Percentiles rank a stretch among this genome's conserved stretches.
Conservation (phyloP, 1,140 invertebrate species). For the Carposina sasakii region DNA sequence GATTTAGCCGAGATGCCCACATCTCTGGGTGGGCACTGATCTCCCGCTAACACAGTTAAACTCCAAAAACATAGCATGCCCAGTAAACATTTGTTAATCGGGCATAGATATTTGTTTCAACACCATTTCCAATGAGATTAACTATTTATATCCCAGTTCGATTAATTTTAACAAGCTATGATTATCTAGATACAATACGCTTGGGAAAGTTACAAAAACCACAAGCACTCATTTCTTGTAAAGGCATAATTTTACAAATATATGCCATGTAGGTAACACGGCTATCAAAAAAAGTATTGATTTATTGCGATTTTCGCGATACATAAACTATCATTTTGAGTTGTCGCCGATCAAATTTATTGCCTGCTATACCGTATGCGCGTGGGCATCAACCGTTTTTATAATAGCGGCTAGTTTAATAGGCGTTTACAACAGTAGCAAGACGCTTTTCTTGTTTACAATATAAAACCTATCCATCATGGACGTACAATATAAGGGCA, state of each 20-base stretch:
- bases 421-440: slow-evolving; percentile 25
- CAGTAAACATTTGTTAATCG: slow-evolving; percentile 58
- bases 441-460: slow-evolving; percentile 33
- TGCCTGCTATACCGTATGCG: slow-evolving; percentile 16
- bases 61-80: slow-evolving; percentile 47
- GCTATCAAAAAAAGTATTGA: slow-evolving; percentile 9
- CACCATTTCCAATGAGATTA: slow-evolving; percentile 42
- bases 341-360: slow-evolving; percentile 34
- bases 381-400: slow-evolving; percentile 24
- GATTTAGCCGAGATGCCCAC: slow-evolving; percentile 60
- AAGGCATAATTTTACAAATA: no score
- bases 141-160: no score
- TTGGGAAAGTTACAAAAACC: no score
- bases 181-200: no score
- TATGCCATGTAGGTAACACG: slow-evolving; percentile 1
- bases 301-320: slow-evolving; percentile 12
- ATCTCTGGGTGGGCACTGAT: slow-evolving; percentile 61
- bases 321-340: slow-evolving; percentile 30
- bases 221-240: no score
- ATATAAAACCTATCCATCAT: slow-evolving; percentile 36
- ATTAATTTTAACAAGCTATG: no score
- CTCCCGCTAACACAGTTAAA: slow-evolving; percentile 57
- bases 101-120: slow-evolving; percentile 47
- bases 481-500: slow-evolving; percentile 8
- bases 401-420: slow-evolving; percentile 20